Percentiles rank a stretch among this genome's conserved stretches.
Conservation (phyloP, 1,140 invertebrate species). For the Neodiprion virginianus region DNA sequence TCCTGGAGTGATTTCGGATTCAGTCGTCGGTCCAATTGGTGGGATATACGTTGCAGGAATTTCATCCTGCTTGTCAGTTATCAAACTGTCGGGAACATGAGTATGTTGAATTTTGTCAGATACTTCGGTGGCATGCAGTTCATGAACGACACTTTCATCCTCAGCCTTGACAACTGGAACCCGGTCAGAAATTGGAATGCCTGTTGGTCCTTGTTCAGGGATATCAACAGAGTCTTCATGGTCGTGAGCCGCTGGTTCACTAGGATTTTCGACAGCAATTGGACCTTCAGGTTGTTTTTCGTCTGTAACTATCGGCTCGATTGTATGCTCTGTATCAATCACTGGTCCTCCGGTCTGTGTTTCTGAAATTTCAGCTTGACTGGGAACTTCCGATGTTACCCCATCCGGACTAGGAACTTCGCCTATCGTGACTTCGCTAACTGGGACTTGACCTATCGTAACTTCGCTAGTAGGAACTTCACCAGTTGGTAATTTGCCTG, state of each 20-base stretch:
- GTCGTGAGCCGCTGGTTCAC: constrained; percentile 13
- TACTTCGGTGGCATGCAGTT: constrained; percentile 35
- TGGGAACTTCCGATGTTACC: constrained; percentile 9
- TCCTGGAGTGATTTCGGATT: not conserved
- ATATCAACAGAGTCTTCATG: constrained; percentile 24
- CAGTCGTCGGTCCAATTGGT: constrained; percentile 12
- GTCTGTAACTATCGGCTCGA: not conserved
- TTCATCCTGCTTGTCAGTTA: constrained; percentile 36
- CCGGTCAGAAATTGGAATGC: constrained; percentile 43
- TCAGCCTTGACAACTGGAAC: constrained; percentile 51
- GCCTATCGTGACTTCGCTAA: too few relatives aligned
- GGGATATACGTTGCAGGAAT: constrained; percentile 25
- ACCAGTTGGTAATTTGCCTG: too few relatives aligned
- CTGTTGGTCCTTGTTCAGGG: constrained; percentile 38
- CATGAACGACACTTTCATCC: constrained; percentile 42
- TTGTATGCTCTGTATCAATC: constrained; percentile 23
- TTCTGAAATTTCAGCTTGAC: constrained; percentile 5
- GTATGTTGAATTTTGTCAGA: constrained; percentile 29
- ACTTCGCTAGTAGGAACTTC: too few relatives aligned
- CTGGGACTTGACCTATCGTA: too few relatives aligned
- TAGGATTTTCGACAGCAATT: constrained; percentile 23
- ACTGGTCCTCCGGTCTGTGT: not conserved
- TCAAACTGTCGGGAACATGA: constrained; percentile 29
- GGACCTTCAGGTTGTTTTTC: constrained; percentile 8
- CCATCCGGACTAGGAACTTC: not conserved